A percentile compares a stretch with the other conserved stretches of the same genome.
phyloP scores from a whole-genome alignment of 1,140 invertebrate species.

The Hylaeus volcanicus region DNA sequence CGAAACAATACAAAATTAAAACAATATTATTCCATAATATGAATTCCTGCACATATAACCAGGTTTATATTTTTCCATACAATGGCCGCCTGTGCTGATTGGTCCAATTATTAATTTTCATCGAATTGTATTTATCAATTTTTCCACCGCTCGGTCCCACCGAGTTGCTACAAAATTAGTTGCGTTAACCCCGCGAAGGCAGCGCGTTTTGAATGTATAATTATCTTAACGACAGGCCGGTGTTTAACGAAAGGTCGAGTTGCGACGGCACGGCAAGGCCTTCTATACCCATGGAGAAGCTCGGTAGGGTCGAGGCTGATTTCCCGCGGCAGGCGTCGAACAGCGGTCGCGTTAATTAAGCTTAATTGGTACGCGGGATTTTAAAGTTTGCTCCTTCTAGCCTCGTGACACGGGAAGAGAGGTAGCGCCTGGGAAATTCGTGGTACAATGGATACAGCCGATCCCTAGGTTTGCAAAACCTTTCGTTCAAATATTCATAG shows the following conservation, averaged over 20 bases:
- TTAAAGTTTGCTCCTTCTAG: not conserved
- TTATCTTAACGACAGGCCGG: not conserved
- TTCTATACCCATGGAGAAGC: not conserved
- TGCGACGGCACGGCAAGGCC: not conserved
- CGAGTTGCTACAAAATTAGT: too few relatives aligned
- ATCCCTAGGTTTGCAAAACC: constrained; percentile 44
- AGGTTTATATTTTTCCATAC: too few relatives aligned
- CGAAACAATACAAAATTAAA: too few relatives aligned
- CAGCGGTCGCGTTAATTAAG: constrained; percentile 11
- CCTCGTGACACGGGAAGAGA: constrained; percentile 10
- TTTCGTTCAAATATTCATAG: constrained; percentile 66
- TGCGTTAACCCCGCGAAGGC: not conserved
- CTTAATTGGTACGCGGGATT: constrained; percentile 26
- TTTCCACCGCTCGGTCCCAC: too few relatives aligned
- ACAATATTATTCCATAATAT: too few relatives aligned
- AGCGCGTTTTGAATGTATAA: not conserved
- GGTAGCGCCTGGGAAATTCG: constrained; percentile 16
- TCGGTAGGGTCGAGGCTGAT: not conserved
- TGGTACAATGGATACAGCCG: constrained; percentile 31
- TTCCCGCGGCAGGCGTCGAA: not conserved
- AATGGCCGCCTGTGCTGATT: too few relatives aligned
- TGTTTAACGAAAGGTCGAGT: not conserved
- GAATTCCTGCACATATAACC: too few relatives aligned
- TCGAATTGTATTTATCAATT: too few relatives aligned
- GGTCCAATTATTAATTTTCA: too few relatives aligned